A percentile compares a stretch with the other conserved stretches of the same genome.
These are phyloP conservation scores for Acomys russatus DNA, from an alignment of 2,797 vertebrate species.

Conservation along the genomic window DNA sequence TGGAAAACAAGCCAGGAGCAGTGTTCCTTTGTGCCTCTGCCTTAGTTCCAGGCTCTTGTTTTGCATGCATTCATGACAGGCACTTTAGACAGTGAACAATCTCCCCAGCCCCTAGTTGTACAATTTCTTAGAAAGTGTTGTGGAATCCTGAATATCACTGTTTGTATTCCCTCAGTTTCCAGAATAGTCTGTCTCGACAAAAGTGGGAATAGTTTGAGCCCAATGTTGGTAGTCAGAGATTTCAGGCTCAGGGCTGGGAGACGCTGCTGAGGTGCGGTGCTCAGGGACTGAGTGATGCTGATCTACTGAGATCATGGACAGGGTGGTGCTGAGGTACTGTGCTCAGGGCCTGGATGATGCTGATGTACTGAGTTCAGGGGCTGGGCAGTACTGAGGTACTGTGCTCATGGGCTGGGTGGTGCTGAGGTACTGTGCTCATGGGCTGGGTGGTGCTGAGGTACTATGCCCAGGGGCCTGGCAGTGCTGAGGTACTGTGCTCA, in stretches of 20 bases:
- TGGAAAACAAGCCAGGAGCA: not conserved
- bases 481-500: not conserved
- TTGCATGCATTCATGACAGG: not conserved
- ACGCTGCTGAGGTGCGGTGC: no score
- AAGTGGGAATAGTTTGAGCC: not conserved
- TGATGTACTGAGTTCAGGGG: not conserved
- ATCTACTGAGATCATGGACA: not conserved
- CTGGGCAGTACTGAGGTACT: not conserved
- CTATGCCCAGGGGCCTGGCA: not conserved
- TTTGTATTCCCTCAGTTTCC: rapidly evolving
- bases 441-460: not conserved
- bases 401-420: not conserved
- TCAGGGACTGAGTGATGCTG: not conserved
- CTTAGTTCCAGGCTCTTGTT: not conserved
- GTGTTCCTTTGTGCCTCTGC: not conserved
- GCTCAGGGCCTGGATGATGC: not conserved
- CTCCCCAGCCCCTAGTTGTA: not conserved
- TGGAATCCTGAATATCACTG: no score
- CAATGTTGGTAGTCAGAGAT: no score
- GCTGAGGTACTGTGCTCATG: not conserved
- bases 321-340: not conserved
- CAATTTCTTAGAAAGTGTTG: not conserved
- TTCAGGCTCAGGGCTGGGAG: not conserved
- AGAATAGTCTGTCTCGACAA: rapidly evolving
- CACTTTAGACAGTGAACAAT: not conserved